Evolutionary conservation across 1,140 invertebrate genomes (phyloP), one percentile per base, ranked within the genome.

Genomic region (Trachelipus rathkii): DNA sequence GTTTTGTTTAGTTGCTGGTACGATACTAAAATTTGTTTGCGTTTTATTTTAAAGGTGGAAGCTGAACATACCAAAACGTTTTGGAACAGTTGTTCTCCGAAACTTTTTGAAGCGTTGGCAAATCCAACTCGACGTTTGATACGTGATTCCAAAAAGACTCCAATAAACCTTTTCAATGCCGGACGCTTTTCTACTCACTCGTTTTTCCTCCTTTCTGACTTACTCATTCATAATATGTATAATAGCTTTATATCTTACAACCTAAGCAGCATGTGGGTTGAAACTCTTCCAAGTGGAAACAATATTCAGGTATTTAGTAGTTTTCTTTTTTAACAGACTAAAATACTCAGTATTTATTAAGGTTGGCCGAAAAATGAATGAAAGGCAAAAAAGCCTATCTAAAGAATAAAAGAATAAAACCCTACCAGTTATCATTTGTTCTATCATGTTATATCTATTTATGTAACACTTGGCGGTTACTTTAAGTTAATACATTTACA

Each of bases 221-320:
- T 85, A 70, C 83, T 87, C 76, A 83, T 86, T 21, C 77, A 78
- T 45, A 19, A 75, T 13, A 74, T 73, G 45, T 89, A 91, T 69
- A 89, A 88, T 78, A 87, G 86, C 78, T 84, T 89, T 80, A 86
- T 86, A 79, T 81, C 89, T 5, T 89, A 92, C 86, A 88, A 89
- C 33, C 85, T 95, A 77, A 87, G 88, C 79, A 92, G 91, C 1
- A 82, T 95, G 53, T 96, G 94, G 94, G 88, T 95, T 1, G 92
- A 94, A 85, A 83, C 86, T 71, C 83, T 88, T 68, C 85, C 87
- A 72, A 88, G 89, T 77, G 85, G 85, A 19, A 84, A 86, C 15
- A 78, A 46, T 70, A 73, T 75, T n/a, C 77, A 78, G 77, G 77
- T 78, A 60, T 33, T 33, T 33, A 6, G n/a, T n/a, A n/a, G n/a